Conservation (phyloP, 2,113 vertebrate species). For the Vombatus ursinus region DNA sequence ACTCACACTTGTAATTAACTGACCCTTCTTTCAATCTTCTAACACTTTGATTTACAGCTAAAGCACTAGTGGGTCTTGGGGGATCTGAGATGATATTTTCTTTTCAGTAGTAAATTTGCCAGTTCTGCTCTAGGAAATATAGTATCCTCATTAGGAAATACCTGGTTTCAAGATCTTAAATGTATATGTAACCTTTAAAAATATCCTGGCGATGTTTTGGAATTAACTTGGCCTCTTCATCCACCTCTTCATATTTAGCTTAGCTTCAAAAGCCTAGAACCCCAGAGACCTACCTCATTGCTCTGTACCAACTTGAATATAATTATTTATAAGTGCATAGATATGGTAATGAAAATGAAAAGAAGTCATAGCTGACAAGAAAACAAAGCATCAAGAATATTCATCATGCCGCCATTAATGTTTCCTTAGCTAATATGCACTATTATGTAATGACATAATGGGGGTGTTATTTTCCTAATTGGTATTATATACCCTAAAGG, state of each 20-base stretch:
- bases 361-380: constrained; percentile 24
- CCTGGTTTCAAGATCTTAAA: constrained; percentile 33
- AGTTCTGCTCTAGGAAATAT: constrained; percentile 29
- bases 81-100: not conserved
- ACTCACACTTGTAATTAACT: not conserved
- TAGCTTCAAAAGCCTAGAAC: constrained; percentile 52
- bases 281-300: constrained; percentile 52
- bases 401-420: constrained; percentile 65
- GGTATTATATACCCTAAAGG: constrained; percentile 66
- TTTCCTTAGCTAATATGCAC: constrained; percentile 55
- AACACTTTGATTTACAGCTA: not conserved
- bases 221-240: constrained; percentile 37
- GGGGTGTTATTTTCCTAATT: constrained; percentile 71
- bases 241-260: not conserved
- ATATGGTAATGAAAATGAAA: constrained; percentile 53
- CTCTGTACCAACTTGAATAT: constrained; percentile 61
- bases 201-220: not conserved
- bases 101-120: not conserved
- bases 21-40: not conserved
- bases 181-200: not conserved
- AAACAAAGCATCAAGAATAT: constrained; percentile 48
- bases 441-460: constrained; percentile 70
- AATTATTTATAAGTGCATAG: constrained; percentile 54
- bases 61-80: not conserved
- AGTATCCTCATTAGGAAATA: not conserved